phyloP scores from a whole-genome alignment of 2,888 invertebrate species.

The Lottia gigantea region DNA sequence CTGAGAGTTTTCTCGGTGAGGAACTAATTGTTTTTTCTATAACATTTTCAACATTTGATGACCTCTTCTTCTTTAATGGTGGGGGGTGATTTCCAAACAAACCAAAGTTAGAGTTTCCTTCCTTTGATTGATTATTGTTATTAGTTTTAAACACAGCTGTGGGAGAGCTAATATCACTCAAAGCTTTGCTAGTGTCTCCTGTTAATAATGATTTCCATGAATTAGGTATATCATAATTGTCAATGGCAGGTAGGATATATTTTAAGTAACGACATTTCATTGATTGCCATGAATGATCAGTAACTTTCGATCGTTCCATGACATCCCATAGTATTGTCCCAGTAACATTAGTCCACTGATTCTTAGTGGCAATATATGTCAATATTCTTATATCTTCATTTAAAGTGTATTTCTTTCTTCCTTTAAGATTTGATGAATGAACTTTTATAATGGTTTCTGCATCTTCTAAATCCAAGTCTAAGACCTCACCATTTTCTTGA shows the following conservation, averaged over 20 bases:
- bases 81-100: no score
- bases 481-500: not conserved
- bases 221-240: not conserved
- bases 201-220: slow-evolving; percentile 1
- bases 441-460: not conserved
- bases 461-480: not conserved
- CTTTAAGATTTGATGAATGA: not conserved
- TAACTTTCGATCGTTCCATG: not conserved
- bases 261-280: not conserved
- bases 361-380: not conserved
- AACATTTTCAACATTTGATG: no score
- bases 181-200: not conserved
- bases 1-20: no score
- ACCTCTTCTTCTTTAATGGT: no score
- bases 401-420: not conserved
- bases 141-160: no score
- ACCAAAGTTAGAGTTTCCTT: no score
- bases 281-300: not conserved
- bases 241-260: not conserved
- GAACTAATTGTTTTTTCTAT: no score
- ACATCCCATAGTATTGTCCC: not conserved
- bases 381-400: not conserved
- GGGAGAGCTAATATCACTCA: no score
- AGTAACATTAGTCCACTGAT: not conserved
- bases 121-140: no score